Evolutionary conservation across 2,113 vertebrate species (phyloP).

Genomic region (Sorex araneus): DNA sequence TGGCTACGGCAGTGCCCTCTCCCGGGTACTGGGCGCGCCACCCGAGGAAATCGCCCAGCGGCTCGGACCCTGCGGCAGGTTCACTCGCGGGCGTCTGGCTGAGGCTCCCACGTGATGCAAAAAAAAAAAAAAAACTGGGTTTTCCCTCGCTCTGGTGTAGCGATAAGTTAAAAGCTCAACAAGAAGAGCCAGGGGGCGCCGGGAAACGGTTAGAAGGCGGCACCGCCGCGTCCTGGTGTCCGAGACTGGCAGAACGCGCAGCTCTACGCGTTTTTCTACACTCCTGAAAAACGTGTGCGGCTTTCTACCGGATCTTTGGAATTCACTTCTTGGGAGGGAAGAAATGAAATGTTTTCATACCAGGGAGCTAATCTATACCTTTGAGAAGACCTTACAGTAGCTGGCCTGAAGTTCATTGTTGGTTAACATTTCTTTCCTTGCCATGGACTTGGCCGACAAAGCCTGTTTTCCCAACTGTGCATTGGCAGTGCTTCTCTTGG

Average conservation of each 20-base stretch:
- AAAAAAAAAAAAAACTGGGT: accelerated
- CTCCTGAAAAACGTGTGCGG: accelerated
- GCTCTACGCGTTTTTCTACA: too few relatives aligned
- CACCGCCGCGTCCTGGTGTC: neutral
- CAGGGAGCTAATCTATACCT: neutral
- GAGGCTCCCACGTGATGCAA: accelerated
- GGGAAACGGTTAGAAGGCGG: neutral
- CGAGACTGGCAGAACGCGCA: too few relatives aligned
- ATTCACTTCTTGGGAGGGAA: neutral
- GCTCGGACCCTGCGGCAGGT: neutral
- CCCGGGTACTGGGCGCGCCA: accelerated
- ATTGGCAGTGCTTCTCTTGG: neutral
- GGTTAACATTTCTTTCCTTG: neutral
- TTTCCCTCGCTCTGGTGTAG: neutral
- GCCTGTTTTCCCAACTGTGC: neutral
- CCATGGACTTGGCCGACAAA: slow-evolving; percentile 3
- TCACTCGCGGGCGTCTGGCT: accelerated
- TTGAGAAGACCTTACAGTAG: neutral
- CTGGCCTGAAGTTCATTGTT: neutral
- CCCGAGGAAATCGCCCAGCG: too few relatives aligned
- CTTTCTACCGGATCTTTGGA: neutral
- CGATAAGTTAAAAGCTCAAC: neutral
- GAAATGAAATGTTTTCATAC: neutral
- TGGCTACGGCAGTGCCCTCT: accelerated
- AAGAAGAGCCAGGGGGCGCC: accelerated